Evolutionary conservation across 2,888 invertebrate species (phyloP), one percentile per base, ranked within the genome.

Genomic region (Hyposoter dolosus): DNA sequence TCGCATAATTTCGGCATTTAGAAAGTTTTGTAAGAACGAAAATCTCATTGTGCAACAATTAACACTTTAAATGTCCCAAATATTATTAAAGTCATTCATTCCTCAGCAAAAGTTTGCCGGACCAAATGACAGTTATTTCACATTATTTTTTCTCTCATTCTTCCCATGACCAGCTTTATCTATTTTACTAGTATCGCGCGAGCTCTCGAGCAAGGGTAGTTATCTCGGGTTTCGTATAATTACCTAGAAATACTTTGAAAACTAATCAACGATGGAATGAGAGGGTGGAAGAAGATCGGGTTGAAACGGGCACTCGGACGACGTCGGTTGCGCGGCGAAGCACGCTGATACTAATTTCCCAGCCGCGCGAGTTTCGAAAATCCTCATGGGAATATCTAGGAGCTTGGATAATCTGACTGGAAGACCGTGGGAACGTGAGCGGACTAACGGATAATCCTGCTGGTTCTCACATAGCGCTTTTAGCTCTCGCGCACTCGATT

Each of bases 341-440:
- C 77, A 77, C 78, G 81, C 83, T 86, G 86, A 83, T 83, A 86
- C 86, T 83, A 86, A 86, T 86, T 86, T 86, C 75, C 77, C 68
- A 77, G 69, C 63, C 53, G 74, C 76, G 81, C 86, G 81, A 81
- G 83, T 82, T 86, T 83, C 81, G 83, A 86, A 84, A 86, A 86
- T 86, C 84, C 83, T 86, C 86, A 82, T 74, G 83, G 86, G 84
- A 84, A 79, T 84, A 84, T 86, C 84, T 82, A 82, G 78, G 82
- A 78, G 71, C 75, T 82, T 69, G 86, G 78, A 82, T 86, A 84
- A 86, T 86, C 84, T 82, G 78, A 79, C 66, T 82, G 53, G 86
- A 84, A 83, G 79, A 86, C 83, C 88, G 85, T 86, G 88, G 84
- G 87, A 88, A 88, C 88, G 88, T 88, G 88, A 86, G 85, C 87